These are phyloP conservation scores for Enteromius radiatus DNA, from an alignment of 2,797 vertebrate genomes.

Conservation along the genomic window DNA sequence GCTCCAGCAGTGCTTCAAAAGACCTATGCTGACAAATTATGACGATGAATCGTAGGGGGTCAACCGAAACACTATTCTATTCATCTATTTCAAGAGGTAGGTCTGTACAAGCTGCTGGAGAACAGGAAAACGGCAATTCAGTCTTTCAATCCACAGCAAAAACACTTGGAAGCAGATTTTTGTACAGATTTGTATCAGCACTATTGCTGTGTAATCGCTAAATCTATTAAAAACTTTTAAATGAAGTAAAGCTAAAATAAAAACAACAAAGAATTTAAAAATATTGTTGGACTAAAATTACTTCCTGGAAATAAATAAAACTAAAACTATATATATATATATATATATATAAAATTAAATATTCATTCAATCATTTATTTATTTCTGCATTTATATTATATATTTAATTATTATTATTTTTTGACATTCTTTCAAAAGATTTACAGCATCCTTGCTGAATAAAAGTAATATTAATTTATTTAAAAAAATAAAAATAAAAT, in stretches of 20 bases:
- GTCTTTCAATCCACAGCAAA: conserved; percentile 60
- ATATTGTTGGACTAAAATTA: neutral
- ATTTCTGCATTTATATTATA: too few relatives aligned
- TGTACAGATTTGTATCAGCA: neutral
- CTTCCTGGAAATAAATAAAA: neutral
- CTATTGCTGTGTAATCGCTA: neutral
- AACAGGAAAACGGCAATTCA: conserved; percentile 69
- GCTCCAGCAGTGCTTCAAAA: conserved; percentile 69
- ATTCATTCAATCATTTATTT: too few relatives aligned
- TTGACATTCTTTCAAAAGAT: neutral
- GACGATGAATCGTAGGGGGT: conserved; percentile 70
- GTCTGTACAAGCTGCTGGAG: conserved; percentile 38
- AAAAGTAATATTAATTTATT: neutral
- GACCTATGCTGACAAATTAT: conserved; percentile 60
- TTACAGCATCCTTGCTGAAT: neutral
- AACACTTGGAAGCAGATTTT: conserved; percentile 56
- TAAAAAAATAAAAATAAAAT: neutral
- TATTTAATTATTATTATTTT: too few relatives aligned
- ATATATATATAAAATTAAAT: too few relatives aligned
- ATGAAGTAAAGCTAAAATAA: neutral
- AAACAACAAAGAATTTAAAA: neutral
- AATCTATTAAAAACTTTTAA: neutral
- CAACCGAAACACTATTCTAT: conserved; percentile 68
- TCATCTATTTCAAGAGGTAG: conserved; percentile 63
- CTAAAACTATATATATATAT: too few relatives aligned